Conservation (phyloP, 2,113 vertebrate species). For the Ginglymostoma cirratum region DNA sequence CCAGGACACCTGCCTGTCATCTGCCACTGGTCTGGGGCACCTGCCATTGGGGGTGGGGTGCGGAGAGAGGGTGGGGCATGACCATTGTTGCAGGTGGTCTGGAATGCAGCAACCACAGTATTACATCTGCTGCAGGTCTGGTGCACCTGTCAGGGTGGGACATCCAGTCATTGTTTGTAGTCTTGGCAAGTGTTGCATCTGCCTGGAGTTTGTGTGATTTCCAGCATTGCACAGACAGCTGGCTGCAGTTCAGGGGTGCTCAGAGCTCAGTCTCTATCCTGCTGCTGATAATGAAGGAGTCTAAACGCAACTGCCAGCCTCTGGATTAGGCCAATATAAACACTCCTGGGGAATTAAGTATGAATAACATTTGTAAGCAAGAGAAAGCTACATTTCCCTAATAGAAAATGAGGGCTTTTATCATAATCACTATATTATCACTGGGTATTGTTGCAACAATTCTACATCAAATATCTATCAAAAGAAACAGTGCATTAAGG, state of each 20-base stretch:
- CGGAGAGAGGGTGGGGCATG: background rate
- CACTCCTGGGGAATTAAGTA: background rate
- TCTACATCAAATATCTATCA: background rate
- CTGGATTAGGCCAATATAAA: background rate
- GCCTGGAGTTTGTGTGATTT: conserved; percentile 44
- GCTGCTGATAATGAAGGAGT: background rate
- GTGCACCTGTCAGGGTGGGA: conserved; percentile 30
- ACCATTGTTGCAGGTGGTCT: conserved; percentile 50
- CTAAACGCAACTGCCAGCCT: background rate
- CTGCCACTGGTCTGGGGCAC: conserved; percentile 41
- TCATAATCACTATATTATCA: background rate
- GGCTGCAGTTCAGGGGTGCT: conserved; percentile 38
- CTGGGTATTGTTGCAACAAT: conserved; percentile 1
- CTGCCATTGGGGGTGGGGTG: conserved; percentile 44
- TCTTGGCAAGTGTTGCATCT: conserved; percentile 51
- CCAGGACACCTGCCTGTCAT: conserved; percentile 46
- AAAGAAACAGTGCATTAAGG: background rate
- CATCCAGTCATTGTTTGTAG: background rate
- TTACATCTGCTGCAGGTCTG: conserved; percentile 56
- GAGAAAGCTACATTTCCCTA: background rate
- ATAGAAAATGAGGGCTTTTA: background rate
- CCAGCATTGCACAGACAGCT: conserved; percentile 42
- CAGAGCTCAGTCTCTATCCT: background rate
- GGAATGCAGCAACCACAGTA: conserved; percentile 44
- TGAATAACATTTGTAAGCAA: background rate